These are phyloP conservation scores for Pogonomyrmex barbatus DNA, from an alignment of 1,140 invertebrate species.

Conservation along the genomic window DNA sequence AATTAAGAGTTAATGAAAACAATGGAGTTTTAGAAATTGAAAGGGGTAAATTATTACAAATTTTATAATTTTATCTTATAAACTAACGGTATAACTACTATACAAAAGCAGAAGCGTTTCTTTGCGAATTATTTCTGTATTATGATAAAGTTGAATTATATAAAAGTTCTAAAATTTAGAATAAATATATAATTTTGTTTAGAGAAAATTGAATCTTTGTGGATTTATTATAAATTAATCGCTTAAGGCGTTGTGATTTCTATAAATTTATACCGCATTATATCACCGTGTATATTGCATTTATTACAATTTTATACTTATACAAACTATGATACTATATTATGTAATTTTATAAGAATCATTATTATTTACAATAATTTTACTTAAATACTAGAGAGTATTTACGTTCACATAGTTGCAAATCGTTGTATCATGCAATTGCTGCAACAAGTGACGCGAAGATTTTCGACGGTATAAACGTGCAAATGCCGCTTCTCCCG, in stretches of 20 bases:
- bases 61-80: not conserved
- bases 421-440: not conserved
- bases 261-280: too few species aligned
- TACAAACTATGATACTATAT: too few species aligned
- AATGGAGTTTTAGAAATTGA: not conserved
- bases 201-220: not conserved
- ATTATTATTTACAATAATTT: not conserved
- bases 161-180: not conserved
- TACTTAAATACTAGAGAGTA: not conserved
- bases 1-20: not conserved
- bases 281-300: too few species aligned
- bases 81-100: not conserved
- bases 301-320: too few species aligned
- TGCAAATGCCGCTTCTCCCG: not conserved
- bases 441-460: constrained; percentile 14
- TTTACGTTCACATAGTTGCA: not conserved
- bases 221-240: too few species aligned
- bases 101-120: not conserved
- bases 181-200: not conserved
- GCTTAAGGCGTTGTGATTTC: too few species aligned
- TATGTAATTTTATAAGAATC: too few species aligned
- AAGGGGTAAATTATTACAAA: not conserved
- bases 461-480: not conserved
- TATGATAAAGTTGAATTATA: not conserved
- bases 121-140: not conserved